A percentile compares a stretch with the other conserved stretches of the same genome.
These are phyloP conservation scores for Fulmarus glacialis DNA, from an alignment of 2,113 vertebrate genomes.

Conservation along the genomic window DNA sequence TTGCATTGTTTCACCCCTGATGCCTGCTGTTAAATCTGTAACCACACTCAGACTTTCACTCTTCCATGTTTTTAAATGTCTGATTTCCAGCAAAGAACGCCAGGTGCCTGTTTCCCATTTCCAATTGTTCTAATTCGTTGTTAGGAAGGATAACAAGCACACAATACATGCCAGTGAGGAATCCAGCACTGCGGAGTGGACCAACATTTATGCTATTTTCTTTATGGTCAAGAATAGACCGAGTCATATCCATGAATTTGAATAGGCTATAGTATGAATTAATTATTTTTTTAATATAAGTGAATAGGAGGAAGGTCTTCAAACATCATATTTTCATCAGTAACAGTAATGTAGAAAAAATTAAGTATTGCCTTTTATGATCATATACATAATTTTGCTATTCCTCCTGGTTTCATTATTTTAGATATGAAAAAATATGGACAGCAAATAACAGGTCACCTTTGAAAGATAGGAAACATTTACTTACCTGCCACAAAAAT, in stretches of 20 bases:
- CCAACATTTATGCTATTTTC: not conserved
- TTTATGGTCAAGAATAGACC: not conserved
- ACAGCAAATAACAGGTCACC: not conserved
- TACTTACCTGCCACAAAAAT: not conserved
- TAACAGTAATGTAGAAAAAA: not conserved
- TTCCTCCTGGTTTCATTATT: not conserved
- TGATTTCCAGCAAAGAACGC: not conserved
- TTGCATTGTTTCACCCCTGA: not conserved
- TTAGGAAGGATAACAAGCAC: not conserved
- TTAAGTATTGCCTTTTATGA: not conserved
- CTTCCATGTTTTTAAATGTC: not conserved
- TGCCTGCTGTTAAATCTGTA: not conserved
- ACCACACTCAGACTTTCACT: not conserved
- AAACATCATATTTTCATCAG: not conserved
- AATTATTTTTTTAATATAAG: not conserved
- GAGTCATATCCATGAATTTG: not conserved
- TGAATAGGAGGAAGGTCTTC: not conserved
- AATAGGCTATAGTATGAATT: not conserved
- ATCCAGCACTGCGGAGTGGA: not conserved
- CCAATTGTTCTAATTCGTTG: rapidly evolving
- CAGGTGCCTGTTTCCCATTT: not conserved
- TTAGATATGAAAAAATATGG: not conserved
- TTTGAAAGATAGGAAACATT: not conserved
- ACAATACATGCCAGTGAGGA: not conserved
- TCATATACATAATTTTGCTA: not conserved